A percentile compares a stretch with the other conserved stretches of the same genome.
phyloP scores from a whole-genome alignment of 2,797 vertebrate genomes.

The Rhinatrema bivittatum region DNA sequence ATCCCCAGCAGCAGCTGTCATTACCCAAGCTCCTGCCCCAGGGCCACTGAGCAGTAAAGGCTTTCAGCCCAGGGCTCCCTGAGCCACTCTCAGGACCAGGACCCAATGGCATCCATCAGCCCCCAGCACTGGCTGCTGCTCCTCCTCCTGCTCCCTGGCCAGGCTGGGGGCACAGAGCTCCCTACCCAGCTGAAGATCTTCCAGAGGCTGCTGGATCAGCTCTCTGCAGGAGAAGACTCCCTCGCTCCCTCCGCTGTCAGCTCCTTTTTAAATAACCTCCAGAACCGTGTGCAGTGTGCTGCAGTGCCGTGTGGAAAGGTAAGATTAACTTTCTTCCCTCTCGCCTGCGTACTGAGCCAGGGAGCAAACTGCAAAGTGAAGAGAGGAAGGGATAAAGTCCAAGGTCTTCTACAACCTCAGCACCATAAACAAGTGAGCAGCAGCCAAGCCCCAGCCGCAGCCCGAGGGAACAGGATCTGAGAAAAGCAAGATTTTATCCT shows the following conservation, averaged over 20 bases:
- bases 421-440: too few relatives aligned
- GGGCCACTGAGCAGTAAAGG: neutral
- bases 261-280: conserved; percentile 66
- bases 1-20: conserved; percentile 18
- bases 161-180: rapidly evolving
- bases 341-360: neutral
- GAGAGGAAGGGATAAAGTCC: too few relatives aligned
- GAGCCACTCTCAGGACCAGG: neutral
- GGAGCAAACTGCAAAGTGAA: neutral
- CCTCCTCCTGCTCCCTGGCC: neutral
- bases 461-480: too few relatives aligned
- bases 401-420: too few relatives aligned
- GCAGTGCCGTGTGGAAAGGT: conserved; percentile 87
- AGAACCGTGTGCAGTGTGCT: conserved; percentile 80
- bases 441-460: too few relatives aligned
- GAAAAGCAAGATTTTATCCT: too few relatives aligned
- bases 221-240: conserved; percentile 44
- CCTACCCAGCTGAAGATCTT: conserved; percentile 12
- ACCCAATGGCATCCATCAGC: neutral
- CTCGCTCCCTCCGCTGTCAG: conserved; percentile 44
- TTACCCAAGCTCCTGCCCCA: conserved; percentile 1
- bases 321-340: conserved; percentile 34
- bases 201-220: conserved; percentile 26
- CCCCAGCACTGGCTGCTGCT: neutral
- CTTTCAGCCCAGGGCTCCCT: neutral